A percentile compares a stretch with the other conserved stretches of the same genome.
phyloP scores from a whole-genome alignment of 2,113 vertebrate genomes.

The Columbina picui region DNA sequence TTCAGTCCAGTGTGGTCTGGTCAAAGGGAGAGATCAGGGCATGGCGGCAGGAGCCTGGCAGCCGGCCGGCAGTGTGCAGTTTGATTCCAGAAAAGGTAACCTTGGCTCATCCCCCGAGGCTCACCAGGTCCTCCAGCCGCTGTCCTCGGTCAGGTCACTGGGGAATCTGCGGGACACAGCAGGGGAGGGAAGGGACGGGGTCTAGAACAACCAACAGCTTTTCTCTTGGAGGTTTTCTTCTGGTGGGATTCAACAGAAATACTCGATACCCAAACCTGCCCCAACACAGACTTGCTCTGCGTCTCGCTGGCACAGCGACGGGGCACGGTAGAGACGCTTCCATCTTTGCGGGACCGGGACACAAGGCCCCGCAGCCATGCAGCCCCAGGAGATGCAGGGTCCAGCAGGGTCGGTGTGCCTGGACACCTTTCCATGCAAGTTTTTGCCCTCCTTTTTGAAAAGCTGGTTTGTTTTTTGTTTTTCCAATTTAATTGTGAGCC shows the following conservation, averaged over 20 bases:
- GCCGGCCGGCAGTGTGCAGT: constrained; percentile 76
- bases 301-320: rapidly evolving
- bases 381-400: background rate
- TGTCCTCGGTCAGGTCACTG: constrained; percentile 76
- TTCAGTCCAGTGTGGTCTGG: constrained; percentile 77
- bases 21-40: constrained; percentile 74
- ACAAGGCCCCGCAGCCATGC: background rate
- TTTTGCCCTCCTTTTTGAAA: background rate
- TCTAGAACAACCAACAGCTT: background rate
- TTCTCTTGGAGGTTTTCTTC: background rate
- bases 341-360: background rate
- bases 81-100: constrained; percentile 69
- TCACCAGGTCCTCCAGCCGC: constrained; percentile 75
- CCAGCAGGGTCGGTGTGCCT: background rate
- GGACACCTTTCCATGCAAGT: background rate
- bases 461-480: background rate
- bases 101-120: constrained; percentile 75
- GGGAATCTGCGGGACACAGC: constrained; percentile 62
- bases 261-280: background rate
- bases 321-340: background rate
- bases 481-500: background rate
- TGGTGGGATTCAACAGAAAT: rapidly evolving
- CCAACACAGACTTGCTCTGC: background rate
- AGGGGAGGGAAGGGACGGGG: background rate
- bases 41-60: constrained; percentile 70